Evolutionary conservation across 2,113 vertebrate species (phyloP).

Genomic region (Elaphurus davidianus): DNA sequence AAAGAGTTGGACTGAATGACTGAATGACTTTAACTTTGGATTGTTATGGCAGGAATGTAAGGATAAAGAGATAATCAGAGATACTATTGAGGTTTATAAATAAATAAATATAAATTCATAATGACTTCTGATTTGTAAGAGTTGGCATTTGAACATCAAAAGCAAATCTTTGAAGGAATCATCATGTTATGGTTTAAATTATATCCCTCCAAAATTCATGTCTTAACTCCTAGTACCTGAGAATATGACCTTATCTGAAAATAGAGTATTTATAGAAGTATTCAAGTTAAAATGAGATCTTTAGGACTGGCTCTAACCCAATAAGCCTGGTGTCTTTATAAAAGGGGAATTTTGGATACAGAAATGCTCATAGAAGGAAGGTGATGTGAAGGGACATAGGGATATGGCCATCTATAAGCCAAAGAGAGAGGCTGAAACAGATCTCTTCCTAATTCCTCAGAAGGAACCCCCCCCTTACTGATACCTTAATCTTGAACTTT

Average conservation of each 20-base stretch:
- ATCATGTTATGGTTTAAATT: background rate
- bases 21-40: background rate
- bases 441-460: background rate
- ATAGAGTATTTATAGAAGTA: background rate
- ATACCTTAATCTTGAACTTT: background rate
- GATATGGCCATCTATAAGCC: background rate
- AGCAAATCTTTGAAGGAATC: constrained; percentile 31
- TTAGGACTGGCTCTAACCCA: background rate
- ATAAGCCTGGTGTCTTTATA: background rate
- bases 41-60: background rate
- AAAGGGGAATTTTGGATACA: background rate
- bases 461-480: background rate
- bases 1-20: background rate
- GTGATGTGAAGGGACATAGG: background rate
- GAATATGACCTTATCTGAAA: background rate
- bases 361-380: background rate
- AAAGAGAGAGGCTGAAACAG: background rate
- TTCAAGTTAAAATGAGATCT: background rate
- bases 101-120: background rate
- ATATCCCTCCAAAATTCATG: background rate
- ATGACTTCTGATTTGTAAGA: background rate
- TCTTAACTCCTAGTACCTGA: background rate
- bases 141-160: constrained; percentile 24
- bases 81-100: background rate
- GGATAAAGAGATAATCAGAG: background rate